These are phyloP conservation scores for Peromyscus aztecus DNA, from an alignment of 2,797 vertebrate species.

Conservation along the genomic window DNA sequence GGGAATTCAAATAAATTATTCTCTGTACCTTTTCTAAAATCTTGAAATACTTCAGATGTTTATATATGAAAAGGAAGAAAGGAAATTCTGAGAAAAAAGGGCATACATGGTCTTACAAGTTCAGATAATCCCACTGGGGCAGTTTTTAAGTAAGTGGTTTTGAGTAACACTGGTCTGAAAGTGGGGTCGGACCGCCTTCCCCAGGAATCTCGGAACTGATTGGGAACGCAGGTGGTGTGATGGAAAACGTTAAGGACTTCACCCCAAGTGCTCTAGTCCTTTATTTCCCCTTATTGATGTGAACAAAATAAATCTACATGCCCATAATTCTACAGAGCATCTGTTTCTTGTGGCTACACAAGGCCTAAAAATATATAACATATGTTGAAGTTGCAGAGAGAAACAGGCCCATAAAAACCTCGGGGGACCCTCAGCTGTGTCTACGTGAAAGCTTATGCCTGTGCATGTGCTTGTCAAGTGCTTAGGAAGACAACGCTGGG, in stretches of 20 bases:
- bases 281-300: slow-evolving; percentile 87
- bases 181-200: slow-evolving; percentile 70
- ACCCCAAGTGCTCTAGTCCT: slow-evolving; percentile 85
- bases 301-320: slow-evolving; percentile 87
- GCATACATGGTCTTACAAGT: slow-evolving; percentile 63
- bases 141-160: slow-evolving; percentile 77
- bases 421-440: background rate
- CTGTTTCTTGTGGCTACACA: slow-evolving; percentile 87
- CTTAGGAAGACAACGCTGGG: background rate
- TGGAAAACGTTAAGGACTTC: slow-evolving; percentile 86
- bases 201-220: slow-evolving; percentile 78
- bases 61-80: slow-evolving; percentile 71
- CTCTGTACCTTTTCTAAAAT: slow-evolving; percentile 62
- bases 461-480: background rate
- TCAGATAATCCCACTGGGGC: slow-evolving; percentile 74
- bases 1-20: slow-evolving; percentile 45
- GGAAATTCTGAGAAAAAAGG: slow-evolving; percentile 63
- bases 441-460: background rate
- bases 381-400: slow-evolving; percentile 49
- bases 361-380: slow-evolving; percentile 59
- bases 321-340: slow-evolving; percentile 87
- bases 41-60: slow-evolving; percentile 68
- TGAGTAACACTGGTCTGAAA: slow-evolving; percentile 78
- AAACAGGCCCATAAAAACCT: slow-evolving; percentile 26
- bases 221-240: slow-evolving; percentile 85